Conservation (phyloP, 2,888 invertebrate genomes). For the Dynastes hyllus region DNA sequence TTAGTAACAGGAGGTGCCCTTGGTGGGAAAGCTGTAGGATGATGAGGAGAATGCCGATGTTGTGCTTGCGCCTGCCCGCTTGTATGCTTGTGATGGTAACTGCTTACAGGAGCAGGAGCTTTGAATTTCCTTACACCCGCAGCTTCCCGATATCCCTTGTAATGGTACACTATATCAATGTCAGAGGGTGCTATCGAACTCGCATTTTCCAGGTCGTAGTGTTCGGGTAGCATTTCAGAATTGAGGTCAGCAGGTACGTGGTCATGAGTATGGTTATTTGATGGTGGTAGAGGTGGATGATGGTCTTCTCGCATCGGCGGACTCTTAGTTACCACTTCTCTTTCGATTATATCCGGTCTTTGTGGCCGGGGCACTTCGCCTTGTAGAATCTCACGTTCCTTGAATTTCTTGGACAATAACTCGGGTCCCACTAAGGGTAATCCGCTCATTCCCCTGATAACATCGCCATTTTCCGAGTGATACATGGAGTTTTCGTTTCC, state of each 20-base stretch:
- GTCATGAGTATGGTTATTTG: slow-evolving; percentile 82
- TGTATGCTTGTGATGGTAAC: slow-evolving; percentile 86
- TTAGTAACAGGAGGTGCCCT: slow-evolving; percentile 83
- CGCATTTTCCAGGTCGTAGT: slow-evolving; percentile 97
- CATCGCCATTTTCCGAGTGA: slow-evolving; percentile 83
- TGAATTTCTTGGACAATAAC: slow-evolving; percentile 90
- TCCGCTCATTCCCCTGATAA: slow-evolving; percentile 83
- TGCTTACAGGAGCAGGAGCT: slow-evolving; percentile 86
- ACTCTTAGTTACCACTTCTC: slow-evolving; percentile 90
- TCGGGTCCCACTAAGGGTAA: slow-evolving; percentile 90
- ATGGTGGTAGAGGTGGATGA: slow-evolving; percentile 86
- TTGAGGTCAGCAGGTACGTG: slow-evolving; percentile 84
- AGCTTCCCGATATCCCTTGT: slow-evolving; percentile 93
- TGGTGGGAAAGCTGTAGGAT: slow-evolving; percentile 83
- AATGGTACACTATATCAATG: slow-evolving; percentile 97
- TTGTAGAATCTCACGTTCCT: slow-evolving; percentile 85
- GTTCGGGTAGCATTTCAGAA: slow-evolving; percentile 86
- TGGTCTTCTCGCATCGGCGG: slow-evolving; percentile 86
- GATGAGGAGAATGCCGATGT: slow-evolving; percentile 86
- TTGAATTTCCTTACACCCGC: slow-evolving; percentile 90
- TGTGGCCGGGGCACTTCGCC: slow-evolving; percentile 86
- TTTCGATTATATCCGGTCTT: slow-evolving; percentile 94
- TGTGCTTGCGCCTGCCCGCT: slow-evolving; percentile 78
- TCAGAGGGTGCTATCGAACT: slow-evolving; percentile 98
- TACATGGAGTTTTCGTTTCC: slow-evolving; percentile 80